Conservation (phyloP, 23 tunicate genomes). For the Trididemnum clinides region DNA sequence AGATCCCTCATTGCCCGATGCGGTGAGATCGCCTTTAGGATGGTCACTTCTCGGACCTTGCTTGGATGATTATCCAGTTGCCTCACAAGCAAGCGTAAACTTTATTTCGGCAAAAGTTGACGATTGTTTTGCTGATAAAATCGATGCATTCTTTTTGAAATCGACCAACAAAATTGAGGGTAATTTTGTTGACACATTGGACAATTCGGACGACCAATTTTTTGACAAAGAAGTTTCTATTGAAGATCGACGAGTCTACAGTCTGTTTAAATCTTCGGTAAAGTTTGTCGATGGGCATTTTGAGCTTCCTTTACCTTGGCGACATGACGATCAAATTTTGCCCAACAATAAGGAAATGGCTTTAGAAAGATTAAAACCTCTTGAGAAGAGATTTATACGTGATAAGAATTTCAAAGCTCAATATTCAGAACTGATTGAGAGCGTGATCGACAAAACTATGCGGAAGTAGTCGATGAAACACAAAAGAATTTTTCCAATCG, state of each 20-base stretch:
- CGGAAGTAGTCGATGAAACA: not conserved
- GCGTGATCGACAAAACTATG: not conserved
- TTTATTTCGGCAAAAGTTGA: not conserved
- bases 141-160: not conserved
- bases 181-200: not conserved
- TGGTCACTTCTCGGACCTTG: not conserved
- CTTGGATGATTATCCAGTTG: not conserved
- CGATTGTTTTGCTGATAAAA: not conserved
- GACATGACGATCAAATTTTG: not conserved
- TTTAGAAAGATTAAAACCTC: not conserved
- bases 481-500: not conserved
- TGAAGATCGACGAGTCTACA: not conserved
- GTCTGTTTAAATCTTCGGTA: not conserved
- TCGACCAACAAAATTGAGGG: not conserved
- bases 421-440: not conserved
- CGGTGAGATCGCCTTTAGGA: slow-evolving; percentile 1
- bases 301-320: slow-evolving; percentile 30
- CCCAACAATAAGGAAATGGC: slow-evolving; percentile 40
- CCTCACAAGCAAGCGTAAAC: not conserved
- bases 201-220: not conserved
- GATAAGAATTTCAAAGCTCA: not conserved
- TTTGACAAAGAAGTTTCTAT: not conserved
- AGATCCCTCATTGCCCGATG: not conserved
- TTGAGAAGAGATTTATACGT: not conserved
- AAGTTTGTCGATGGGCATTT: slow-evolving; percentile 23